phyloP scores from a whole-genome alignment of 2,113 vertebrate genomes.

The Microcebus murinus region DNA sequence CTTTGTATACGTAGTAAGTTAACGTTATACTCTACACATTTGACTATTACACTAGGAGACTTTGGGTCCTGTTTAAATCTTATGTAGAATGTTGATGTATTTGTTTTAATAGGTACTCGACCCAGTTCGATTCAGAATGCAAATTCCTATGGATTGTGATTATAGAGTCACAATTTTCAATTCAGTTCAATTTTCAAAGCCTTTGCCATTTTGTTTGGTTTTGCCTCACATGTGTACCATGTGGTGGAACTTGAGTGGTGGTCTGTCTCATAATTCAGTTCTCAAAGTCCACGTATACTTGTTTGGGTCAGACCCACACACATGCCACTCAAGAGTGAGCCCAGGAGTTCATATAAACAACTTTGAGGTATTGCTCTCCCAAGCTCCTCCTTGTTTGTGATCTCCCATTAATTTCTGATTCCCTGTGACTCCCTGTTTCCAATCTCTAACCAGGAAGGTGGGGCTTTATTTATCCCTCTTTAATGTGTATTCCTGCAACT shows the following conservation, averaged over 20 bases:
- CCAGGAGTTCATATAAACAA: not conserved
- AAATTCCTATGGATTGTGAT: not conserved
- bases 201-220: not conserved
- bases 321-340: not conserved
- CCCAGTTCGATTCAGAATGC: not conserved
- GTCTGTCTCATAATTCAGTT: not conserved
- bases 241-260: not conserved
- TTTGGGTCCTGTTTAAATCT: not conserved
- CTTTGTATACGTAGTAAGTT: not conserved
- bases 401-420: conserved; percentile 11
- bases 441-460: not conserved
- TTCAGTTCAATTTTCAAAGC: not conserved
- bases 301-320: not conserved
- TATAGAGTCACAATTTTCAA: not conserved
- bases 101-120: not conserved
- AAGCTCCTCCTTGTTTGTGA: not conserved
- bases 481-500: not conserved
- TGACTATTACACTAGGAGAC: not conserved
- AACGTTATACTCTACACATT: not conserved
- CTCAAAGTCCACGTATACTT: not conserved
- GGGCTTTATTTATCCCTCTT: not conserved
- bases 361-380: not conserved
- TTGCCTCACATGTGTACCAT: not conserved
- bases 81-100: not conserved
- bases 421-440: not conserved